Percentiles rank a stretch among this genome's conserved stretches.
phyloP scores from a whole-genome alignment of 2,797 vertebrate species.

The Novumbra hubbsi region DNA sequence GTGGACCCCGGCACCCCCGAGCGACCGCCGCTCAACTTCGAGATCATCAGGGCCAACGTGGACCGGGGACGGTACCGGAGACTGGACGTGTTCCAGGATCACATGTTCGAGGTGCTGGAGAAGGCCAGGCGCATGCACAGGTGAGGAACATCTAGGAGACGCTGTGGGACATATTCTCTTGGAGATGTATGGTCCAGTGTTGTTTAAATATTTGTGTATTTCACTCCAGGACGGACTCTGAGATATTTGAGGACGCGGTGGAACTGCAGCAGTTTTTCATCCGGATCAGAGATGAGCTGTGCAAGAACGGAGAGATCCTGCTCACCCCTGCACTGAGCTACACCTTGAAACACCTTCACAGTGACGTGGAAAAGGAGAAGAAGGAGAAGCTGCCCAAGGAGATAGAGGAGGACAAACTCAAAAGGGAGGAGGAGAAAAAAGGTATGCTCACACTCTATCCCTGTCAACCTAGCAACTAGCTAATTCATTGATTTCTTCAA shows the following conservation, averaged over 20 bases:
- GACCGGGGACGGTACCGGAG: constrained; percentile 90
- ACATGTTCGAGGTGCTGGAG: constrained; percentile 98
- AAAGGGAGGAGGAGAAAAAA: constrained; percentile 96
- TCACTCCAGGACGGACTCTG: constrained; percentile 86
- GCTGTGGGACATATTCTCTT: neutral
- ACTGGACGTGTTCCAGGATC: constrained; percentile 95
- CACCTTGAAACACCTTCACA: constrained; percentile 93
- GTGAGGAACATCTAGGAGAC: constrained; percentile 57
- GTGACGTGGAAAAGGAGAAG: constrained; percentile 96
- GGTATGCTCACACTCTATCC: constrained; percentile 60
- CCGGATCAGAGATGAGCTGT: constrained; percentile 95
- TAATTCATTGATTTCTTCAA: no score
- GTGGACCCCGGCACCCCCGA: constrained; percentile 84
- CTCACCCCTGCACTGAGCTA: constrained; percentile 96
- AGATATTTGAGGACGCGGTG: constrained; percentile 97
- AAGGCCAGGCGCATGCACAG: constrained; percentile 92
- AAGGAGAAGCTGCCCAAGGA: constrained; percentile 96
- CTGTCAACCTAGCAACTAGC: neutral
- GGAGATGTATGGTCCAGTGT: neutral
- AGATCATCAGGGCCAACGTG: constrained; percentile 91
- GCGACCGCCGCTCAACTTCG: constrained; percentile 88
- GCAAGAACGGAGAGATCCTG: constrained; percentile 98
- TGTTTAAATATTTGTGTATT: neutral
- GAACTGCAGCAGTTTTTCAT: constrained; percentile 98
- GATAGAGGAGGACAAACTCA: constrained; percentile 95